These are phyloP conservation scores for Drosophila mojavensis DNA, from an alignment of 1,140 invertebrate species.

Conservation along the genomic window DNA sequence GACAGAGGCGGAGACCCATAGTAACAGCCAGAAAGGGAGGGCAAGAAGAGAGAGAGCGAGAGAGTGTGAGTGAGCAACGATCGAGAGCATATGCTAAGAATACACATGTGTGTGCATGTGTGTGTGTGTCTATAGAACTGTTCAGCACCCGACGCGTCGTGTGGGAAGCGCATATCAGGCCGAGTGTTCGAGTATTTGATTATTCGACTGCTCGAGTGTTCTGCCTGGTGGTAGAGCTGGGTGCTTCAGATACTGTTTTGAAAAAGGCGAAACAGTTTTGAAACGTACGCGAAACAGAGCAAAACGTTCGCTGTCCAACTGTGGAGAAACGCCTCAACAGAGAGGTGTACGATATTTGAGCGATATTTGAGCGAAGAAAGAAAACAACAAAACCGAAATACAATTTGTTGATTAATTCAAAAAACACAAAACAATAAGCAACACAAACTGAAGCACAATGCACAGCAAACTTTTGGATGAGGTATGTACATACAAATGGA, in stretches of 20 bases:
- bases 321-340: conserved; percentile 19
- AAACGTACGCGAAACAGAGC: conserved; percentile 70
- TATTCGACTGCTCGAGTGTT: not conserved
- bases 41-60: conserved; percentile 6
- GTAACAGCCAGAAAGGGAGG: conserved; percentile 12
- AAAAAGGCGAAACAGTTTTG: conserved; percentile 68
- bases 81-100: conserved; percentile 46
- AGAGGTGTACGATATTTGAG: conserved; percentile 11
- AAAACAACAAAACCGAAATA: conserved; percentile 28
- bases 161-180: conserved; percentile 37
- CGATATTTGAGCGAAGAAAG: conserved; percentile 5
- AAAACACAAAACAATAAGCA: not conserved
- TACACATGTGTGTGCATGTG: conserved; percentile 17
- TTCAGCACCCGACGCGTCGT: conserved; percentile 21
- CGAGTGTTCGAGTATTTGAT: conserved; percentile 14
- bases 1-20: conserved; percentile 10
- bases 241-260: conserved; percentile 58
- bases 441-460: conserved; percentile 57
- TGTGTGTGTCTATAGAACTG: conserved; percentile 9
- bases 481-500: conserved; percentile 53
- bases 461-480: conserved; percentile 80
- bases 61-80: conserved; percentile 25
- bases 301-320: conserved; percentile 39
- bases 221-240: conserved; percentile 22
- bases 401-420: conserved; percentile 43